Percentiles rank a stretch among this genome's conserved stretches.
phyloP scores from a whole-genome alignment of 2,888 invertebrate genomes.

The Plutella xylostella region DNA sequence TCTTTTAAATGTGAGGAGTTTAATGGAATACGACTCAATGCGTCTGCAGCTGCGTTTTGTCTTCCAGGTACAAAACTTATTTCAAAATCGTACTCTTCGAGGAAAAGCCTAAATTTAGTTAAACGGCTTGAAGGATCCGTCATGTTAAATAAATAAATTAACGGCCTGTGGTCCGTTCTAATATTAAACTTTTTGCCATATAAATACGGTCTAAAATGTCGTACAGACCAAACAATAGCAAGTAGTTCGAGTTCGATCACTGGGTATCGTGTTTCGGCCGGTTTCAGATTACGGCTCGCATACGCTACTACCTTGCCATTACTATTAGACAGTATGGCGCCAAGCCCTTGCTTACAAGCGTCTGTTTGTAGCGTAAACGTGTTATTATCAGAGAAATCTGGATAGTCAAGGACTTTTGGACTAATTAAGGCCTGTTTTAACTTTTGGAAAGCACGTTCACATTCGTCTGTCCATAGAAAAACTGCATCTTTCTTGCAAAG shows the following conservation, averaged over 20 bases:
- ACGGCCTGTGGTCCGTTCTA: neutral
- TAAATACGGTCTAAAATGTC: neutral
- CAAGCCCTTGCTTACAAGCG: neutral
- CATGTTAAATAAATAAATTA: neutral
- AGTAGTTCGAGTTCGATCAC: conserved; percentile 5
- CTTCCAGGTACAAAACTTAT: neutral
- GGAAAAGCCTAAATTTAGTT: neutral
- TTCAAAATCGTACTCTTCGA: conserved; percentile 4
- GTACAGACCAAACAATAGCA: conserved; percentile 1
- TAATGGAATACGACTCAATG: neutral
- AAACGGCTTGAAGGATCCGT: neutral
- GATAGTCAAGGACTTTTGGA: neutral
- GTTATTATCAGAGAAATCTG: conserved; percentile 2
- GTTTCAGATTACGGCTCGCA: neutral
- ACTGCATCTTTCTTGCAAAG: conserved; percentile 12
- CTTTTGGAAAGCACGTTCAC: neutral
- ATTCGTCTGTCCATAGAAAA: neutral
- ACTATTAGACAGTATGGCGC: neutral
- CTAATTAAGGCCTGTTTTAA: neutral
- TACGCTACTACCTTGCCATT: conserved; percentile 4
- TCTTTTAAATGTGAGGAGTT: neutral
- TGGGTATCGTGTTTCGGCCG: conserved; percentile 4
- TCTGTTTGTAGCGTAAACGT: neutral
- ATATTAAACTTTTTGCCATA: conserved; percentile 1
- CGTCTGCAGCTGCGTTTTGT: neutral